Evolutionary conservation across 1,140 invertebrate species (phyloP), one percentile per base, ranked within the genome.

Genomic region (Drosophila grimshawi): DNA sequence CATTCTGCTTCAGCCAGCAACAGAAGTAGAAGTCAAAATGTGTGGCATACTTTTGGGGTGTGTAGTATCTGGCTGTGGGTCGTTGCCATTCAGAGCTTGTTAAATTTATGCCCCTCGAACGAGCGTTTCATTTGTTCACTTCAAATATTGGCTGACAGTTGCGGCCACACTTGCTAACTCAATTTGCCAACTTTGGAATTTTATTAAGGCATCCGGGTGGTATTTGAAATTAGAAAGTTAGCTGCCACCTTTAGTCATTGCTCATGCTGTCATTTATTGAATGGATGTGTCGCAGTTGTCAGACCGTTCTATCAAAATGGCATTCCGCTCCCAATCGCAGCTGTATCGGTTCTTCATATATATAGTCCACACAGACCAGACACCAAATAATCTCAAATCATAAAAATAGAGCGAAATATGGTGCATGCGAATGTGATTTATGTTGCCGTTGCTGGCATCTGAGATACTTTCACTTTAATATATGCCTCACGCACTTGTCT

Each of bases 41-140:
- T 53, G 76, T 69, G 41, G 74, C 73, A 72, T 69, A 64, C 69
- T 61, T 65, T 78, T 11, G 11, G 74, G 79, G 46, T 41, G 51
- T 66, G 53, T 8, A 45, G 32, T 29, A 33, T 68, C n/a, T 45
- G 49, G 27, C 10, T 19, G 19, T 52, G 53, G 11, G 7, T 51
- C 45, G 61, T 37, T 37, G 45, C 37, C 61, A 70, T 78, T 60
- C 79, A 46, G 51, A 69, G 82, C 78, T 81, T 81, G 81, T 86
- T 85, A 86, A 81, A 85, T 86, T 86, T 81, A 85, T 86, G 82
- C 59, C 41, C 43, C 10, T 80, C 41, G 41, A 37, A 55, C 11
- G 27, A 80, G 76, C 63, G 62, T 72, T 76, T 62, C 66, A 78
- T 81, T 75, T 75, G 74, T 65, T 65, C 80, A 70, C 78, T 64